Percentiles rank a stretch among this genome's conserved stretches.
Conservation (phyloP, 2,113 vertebrate genomes). For the Chrysemys picta region DNA sequence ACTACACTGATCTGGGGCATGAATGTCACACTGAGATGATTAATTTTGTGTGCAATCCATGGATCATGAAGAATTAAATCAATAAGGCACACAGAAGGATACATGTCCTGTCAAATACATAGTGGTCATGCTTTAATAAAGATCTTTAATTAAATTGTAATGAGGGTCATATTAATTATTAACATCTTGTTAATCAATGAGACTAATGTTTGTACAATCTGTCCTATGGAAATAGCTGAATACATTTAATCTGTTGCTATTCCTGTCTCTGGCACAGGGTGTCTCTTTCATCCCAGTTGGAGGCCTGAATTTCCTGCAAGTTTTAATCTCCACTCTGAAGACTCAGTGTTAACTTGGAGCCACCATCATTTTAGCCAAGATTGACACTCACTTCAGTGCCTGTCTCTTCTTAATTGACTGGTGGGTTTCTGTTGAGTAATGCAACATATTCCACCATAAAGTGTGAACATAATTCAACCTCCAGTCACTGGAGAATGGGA, state of each 20-base stretch:
- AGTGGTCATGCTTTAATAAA: not conserved
- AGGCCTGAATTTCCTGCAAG: not conserved
- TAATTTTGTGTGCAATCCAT: not conserved
- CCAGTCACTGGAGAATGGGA: not conserved
- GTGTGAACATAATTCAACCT: not conserved
- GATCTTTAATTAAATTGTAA: not conserved
- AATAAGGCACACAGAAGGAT: not conserved
- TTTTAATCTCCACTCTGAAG: not conserved
- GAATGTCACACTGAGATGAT: not conserved
- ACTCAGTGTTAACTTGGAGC: not conserved
- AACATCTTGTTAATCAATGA: not conserved
- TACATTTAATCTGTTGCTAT: not conserved
- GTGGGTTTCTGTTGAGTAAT: rapidly evolving
- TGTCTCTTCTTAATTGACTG: not conserved
- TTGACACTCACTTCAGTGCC: not conserved
- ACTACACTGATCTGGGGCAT: not conserved
- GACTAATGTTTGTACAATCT: not conserved
- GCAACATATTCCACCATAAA: not conserved
- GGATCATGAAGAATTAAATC: not conserved
- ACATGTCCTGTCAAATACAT: not conserved
- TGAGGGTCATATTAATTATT: not conserved
- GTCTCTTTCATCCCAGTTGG: not conserved
- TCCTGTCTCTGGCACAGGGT: not conserved
- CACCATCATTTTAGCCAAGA: not conserved
- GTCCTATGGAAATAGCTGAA: not conserved